A percentile compares a stretch with the other conserved stretches of the same genome.
These are phyloP conservation scores for Cantharis rustica DNA, from an alignment of 2,888 invertebrate genomes.

Conservation along the genomic window DNA sequence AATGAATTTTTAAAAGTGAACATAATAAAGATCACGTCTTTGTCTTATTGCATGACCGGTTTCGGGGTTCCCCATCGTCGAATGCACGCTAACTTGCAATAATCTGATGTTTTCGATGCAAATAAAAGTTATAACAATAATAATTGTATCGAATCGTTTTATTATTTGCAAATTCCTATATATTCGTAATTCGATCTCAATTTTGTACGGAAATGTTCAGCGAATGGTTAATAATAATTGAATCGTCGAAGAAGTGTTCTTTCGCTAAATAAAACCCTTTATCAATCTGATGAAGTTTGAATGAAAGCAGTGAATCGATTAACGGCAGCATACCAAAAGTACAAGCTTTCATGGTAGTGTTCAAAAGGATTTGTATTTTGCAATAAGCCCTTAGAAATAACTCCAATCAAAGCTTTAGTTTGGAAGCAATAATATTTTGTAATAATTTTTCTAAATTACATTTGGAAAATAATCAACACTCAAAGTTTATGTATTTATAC, in stretches of 20 bases:
- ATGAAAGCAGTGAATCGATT: conserved; percentile 30
- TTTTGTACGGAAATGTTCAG: neutral
- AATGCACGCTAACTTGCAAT: no score
- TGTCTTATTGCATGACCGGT: no score
- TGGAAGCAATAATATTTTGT: conserved; percentile 17
- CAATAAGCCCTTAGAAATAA: conserved; percentile 25
- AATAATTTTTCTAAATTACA: conserved; percentile 17
- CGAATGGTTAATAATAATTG: conserved; percentile 17
- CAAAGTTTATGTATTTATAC: neutral
- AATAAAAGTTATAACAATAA: neutral
- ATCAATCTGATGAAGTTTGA: conserved; percentile 29
- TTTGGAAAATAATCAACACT: neutral
- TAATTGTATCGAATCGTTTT: neutral
- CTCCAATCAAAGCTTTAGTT: conserved; percentile 5
- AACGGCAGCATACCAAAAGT: conserved; percentile 27
- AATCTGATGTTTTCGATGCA: no score
- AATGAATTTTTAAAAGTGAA: no score
- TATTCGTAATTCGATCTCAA: neutral
- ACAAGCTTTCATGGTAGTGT: conserved; percentile 20
- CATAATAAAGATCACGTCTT: no score
- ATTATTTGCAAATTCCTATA: neutral
- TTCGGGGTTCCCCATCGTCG: no score
- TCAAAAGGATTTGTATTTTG: conserved; percentile 26
- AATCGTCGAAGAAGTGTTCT: conserved; percentile 19
- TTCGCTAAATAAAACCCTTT: conserved; percentile 27